These are phyloP conservation scores for Eleginops maclovinus DNA, from an alignment of 2,113 vertebrate species.

Conservation along the genomic window DNA sequence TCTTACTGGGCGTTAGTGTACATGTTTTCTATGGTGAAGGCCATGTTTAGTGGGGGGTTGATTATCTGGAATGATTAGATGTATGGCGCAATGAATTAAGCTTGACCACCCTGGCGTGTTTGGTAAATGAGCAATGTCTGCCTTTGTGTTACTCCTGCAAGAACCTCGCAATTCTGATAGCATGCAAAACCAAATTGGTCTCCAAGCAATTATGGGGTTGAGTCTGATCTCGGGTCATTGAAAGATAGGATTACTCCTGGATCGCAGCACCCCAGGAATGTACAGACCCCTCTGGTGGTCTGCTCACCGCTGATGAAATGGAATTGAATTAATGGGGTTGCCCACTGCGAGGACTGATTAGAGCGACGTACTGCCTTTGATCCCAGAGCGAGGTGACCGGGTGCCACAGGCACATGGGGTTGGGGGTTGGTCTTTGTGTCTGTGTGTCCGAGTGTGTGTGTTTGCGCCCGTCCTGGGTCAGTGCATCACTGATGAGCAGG, in stretches of 20 bases:
- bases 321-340: constrained; percentile 82
- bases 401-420: constrained; percentile 44
- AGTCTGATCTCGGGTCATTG: constrained; percentile 63
- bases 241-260: constrained; percentile 73
- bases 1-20: constrained; percentile 13
- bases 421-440: constrained; percentile 18
- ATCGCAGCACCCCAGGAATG: constrained; percentile 67
- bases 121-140: constrained; percentile 60
- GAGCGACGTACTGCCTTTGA: constrained; percentile 73
- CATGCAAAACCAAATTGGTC: constrained; percentile 48
- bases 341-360: constrained; percentile 74
- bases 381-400: constrained; percentile 72
- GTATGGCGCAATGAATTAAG: constrained; percentile 68
- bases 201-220: constrained; percentile 62
- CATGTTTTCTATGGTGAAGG: constrained; percentile 39
- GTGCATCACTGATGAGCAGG: constrained; percentile 59
- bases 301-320: constrained; percentile 74
- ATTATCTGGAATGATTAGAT: constrained; percentile 68
- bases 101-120: constrained; percentile 65
- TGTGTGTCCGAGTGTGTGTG: constrained; percentile 4
- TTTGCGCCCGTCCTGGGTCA: constrained; percentile 53
- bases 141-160: constrained; percentile 53
- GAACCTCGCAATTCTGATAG: constrained; percentile 46
- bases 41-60: constrained; percentile 62
- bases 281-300: constrained; percentile 61